Conservation (phyloP, 2,888 invertebrate species). For the Microctonus brassicae region DNA sequence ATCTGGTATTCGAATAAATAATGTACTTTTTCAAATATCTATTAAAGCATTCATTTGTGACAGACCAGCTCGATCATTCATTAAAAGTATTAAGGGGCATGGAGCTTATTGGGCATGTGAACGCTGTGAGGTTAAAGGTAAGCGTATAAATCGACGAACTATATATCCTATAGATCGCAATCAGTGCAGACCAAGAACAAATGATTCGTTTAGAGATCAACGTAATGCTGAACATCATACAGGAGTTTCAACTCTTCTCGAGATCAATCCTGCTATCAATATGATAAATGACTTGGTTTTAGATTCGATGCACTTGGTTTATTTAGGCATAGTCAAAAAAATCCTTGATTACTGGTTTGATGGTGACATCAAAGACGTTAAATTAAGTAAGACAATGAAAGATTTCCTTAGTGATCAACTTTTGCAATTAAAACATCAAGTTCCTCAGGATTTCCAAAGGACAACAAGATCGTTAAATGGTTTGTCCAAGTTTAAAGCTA, state of each 20-base stretch:
- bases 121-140: constrained; percentile 31
- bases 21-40: constrained; percentile 2
- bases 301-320: constrained; percentile 38
- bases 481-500: too few species aligned
- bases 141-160: neutral
- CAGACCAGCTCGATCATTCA: constrained; percentile 35
- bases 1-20: constrained; percentile 25
- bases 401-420: too few species aligned
- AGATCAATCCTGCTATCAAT: constrained; percentile 31
- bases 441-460: too few species aligned
- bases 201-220: constrained; percentile 34
- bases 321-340: constrained; percentile 29
- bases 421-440: too few species aligned
- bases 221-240: constrained; percentile 36
- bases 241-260: constrained; percentile 6
- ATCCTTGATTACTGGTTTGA: neutral
- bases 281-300: constrained; percentile 25
- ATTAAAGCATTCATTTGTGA: constrained; percentile 40
- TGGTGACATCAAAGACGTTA: too few species aligned
- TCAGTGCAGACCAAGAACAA: constrained; percentile 22
- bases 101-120: constrained; percentile 34
- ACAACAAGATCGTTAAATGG: too few species aligned
- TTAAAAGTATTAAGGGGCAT: constrained; percentile 33
- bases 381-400: too few species aligned
- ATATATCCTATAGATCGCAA: constrained; percentile 5